Evolutionary conservation across 2,888 invertebrate species (phyloP), one percentile per base, ranked within the genome.

Genomic region (Pseudococcus jackbeardsleyi): DNA sequence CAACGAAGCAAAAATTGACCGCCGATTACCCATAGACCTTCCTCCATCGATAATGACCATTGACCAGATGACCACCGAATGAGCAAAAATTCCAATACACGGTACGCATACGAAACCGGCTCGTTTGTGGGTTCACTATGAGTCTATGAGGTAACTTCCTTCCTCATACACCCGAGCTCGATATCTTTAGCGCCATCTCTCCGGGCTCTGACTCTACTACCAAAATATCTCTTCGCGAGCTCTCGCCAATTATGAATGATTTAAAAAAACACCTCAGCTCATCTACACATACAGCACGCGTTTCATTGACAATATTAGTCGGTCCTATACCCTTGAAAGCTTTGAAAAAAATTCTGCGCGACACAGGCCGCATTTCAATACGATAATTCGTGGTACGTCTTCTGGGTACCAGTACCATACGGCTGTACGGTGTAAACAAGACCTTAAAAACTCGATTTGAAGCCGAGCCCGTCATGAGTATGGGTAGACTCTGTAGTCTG

Each of bases 381-480:
- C n/a, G 72, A 0, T 3, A 12, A 77, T 33, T 42, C 22, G 19
- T 64, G 11, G 19, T 22, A 8, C 19, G 64, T 22, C 11, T n/a
- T 22, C 9, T 64, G 9, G 4, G 59, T 17, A 59, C n/a, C 22
- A 0, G 12, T 5, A 54, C n/a, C n/a, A 50, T 50, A 15, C 15
- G 19, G 7, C 9, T 9, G 6, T 19, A 72, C n/a, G 26, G 39
- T 79, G 79, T 86, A 86, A 86, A 86, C 86, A 86, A 86, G 86
- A 86, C 86, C 86, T 86, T 86, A 86, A 59, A 68, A 86, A 86
- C 68, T 17, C 64, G 72, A 64, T 9, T n/a, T n/a, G 59, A 59
- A 59, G 7, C 64, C 22, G 64, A 22, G 0, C 64, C 22, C 64
- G 64, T 64, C 64, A 64, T 64, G 54, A 54, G 17, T 33, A 54